Evolutionary conservation across 2,888 invertebrate genomes (phyloP).

Genomic region (Melangyna quadrimaculata): DNA sequence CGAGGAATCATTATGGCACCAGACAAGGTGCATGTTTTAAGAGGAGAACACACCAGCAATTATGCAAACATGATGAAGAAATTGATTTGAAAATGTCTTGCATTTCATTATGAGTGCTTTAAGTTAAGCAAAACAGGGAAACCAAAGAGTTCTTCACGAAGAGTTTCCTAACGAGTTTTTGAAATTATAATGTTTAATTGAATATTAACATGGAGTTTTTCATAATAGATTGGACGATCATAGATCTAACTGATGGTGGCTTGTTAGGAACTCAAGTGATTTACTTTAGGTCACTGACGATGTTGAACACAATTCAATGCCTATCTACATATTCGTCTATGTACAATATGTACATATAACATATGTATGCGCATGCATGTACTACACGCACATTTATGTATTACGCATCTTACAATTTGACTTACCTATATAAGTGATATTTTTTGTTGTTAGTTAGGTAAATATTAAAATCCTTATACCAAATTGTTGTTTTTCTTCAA

Average conservation of each 20-base stretch:
- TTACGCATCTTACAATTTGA: no score
- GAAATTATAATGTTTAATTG: background rate
- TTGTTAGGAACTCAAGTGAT: background rate
- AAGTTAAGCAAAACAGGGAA: background rate
- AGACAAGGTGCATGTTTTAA: background rate
- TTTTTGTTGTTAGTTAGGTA: no score
- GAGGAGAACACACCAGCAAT: slow-evolving; percentile 26
- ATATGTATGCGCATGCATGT: no score
- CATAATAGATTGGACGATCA: background rate
- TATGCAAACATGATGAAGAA: slow-evolving; percentile 34
- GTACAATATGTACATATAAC: no score
- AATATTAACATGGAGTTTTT: background rate
- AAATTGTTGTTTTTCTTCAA: no score
- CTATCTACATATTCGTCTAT: no score
- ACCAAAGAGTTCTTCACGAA: background rate
- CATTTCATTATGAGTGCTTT: slow-evolving; percentile 15
- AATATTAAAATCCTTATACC: no score
- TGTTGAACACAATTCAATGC: no score
- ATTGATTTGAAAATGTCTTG: slow-evolving; percentile 43
- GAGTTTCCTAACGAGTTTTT: background rate
- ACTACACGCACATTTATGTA: no score
- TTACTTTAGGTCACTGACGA: no score
- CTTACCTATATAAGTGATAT: no score
- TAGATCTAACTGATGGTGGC: background rate
- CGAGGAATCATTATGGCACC: background rate